Evolutionary conservation across 2,888 invertebrate species (phyloP).

Genomic region (Poecilobothrus nobilitatus): DNA sequence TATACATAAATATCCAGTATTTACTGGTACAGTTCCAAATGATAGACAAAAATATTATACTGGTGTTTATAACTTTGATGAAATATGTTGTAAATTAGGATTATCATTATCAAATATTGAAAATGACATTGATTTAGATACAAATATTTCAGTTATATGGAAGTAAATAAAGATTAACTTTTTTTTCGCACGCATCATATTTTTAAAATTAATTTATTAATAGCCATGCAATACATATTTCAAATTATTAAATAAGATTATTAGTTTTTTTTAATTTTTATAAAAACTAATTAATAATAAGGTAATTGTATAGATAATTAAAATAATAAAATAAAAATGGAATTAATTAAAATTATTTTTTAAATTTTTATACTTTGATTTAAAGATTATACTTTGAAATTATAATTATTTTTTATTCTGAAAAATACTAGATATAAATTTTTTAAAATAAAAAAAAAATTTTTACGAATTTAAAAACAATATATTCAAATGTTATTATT

Average conservation of each 20-base stretch:
- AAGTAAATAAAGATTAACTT: slow-evolving; percentile 47
- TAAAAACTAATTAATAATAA: neutral
- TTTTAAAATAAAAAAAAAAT: too few relatives aligned
- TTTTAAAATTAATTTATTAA: too few relatives aligned
- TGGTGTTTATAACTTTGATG: slow-evolving; percentile 74
- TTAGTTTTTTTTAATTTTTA: neutral
- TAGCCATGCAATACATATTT: too few relatives aligned
- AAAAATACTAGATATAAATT: too few relatives aligned
- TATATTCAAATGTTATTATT: too few relatives aligned
- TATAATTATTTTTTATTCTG: too few relatives aligned
- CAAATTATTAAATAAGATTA: neutral
- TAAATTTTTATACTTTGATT: too few relatives aligned
- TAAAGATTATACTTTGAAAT: too few relatives aligned
- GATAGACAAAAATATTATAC: slow-evolving; percentile 62
- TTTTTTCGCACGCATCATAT: neutral
- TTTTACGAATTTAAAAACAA: too few relatives aligned
- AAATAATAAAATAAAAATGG: too few relatives aligned
- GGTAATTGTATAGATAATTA: too few relatives aligned
- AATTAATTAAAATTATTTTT: too few relatives aligned
- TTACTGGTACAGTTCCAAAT: slow-evolving; percentile 43
- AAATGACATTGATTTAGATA: slow-evolving; percentile 73
- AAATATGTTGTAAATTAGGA: slow-evolving; percentile 80
- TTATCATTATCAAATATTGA: slow-evolving; percentile 67
- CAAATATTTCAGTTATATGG: slow-evolving; percentile 72
- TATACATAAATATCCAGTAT: slow-evolving; percentile 49